These are phyloP conservation scores for Hoplostethus mediterraneus DNA, from an alignment of 2,797 vertebrate species.

Conservation along the genomic window DNA sequence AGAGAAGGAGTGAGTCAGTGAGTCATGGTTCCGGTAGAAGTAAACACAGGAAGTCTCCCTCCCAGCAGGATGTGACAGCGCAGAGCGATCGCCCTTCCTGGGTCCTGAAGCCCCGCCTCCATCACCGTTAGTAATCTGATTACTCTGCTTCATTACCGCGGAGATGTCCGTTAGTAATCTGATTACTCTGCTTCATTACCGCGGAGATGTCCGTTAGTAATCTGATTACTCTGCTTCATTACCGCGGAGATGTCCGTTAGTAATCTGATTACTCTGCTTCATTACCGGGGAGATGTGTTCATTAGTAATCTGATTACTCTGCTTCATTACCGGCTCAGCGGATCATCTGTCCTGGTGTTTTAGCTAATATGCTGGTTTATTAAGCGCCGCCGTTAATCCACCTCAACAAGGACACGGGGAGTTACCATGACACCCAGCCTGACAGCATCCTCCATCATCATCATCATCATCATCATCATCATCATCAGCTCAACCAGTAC, in stretches of 20 bases:
- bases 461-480: no score
- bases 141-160: no score
- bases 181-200: constrained; percentile 59
- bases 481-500: no score
- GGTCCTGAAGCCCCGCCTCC: constrained; percentile 1
- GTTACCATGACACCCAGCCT: constrained; percentile 19
- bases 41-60: constrained; percentile 47
- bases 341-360: constrained; percentile 71
- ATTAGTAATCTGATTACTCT: no score
- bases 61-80: constrained; percentile 37
- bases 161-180: no score
- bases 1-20: constrained; percentile 17
- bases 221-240: no score
- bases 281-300: background rate
- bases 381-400: constrained; percentile 60
- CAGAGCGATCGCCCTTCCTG: constrained; percentile 32
- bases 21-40: constrained; percentile 60
- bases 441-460: no score
- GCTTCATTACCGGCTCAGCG: constrained; percentile 70
- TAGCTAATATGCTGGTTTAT: constrained; percentile 73
- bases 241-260: constrained; percentile 24
- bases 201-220: constrained; percentile 67
- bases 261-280: no score
- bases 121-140: no score
- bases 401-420: constrained; percentile 19